Evolutionary conservation across 2,113 vertebrate species (phyloP), one percentile per base, ranked within the genome.

Genomic region (Choloepus hoffmanni): DNA sequence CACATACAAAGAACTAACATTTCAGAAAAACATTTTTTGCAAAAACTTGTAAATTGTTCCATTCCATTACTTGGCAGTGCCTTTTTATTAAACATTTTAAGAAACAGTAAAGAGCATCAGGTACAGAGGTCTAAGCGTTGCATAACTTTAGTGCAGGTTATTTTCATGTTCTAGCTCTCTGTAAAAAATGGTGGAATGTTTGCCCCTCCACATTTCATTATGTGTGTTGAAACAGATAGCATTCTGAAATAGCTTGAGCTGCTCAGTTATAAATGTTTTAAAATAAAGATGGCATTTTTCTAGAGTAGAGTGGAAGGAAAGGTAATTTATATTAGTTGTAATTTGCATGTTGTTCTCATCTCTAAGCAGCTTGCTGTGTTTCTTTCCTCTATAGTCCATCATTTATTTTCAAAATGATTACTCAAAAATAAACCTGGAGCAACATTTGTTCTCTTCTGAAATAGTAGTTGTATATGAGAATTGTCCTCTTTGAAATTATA

Each of bases 201-300:
- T 93, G 78, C 26, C 65, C 68, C 26, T 85, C 40, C 65, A 84
- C 36, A 30, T 85, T 83, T 70, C 26, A 48, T 91, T 73, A 30
- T 33, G 48, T 90, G 11, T 79, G 77, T 82, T 97, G 72, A 89
- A 93, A 87, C 67, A 91, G 72, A 84, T 89, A 90, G 74, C 73
- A 68, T 96, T 85, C 74, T 96, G 77, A 96, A 97, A 94, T 94
- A 92, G 67, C 70, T 93, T 74, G 77, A 95, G 82, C 68, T 90
- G 55, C 85, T 91, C 70, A 77, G 78, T 85, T 63, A 72, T 88
- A 93, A 93, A 94, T 68, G 76, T 90, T 97, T 93, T 94, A 85
- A 95, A 98, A 86, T 89, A 94, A 93, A 92, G 19, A 93, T 87
- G 92, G 86, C 65, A 73, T 96, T 97, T 97, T 84, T 67, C 84